Percentiles rank a stretch among this genome's conserved stretches.
These are phyloP conservation scores for Menura novaehollandiae DNA, from an alignment of 2,113 vertebrate genomes.

Conservation along the genomic window DNA sequence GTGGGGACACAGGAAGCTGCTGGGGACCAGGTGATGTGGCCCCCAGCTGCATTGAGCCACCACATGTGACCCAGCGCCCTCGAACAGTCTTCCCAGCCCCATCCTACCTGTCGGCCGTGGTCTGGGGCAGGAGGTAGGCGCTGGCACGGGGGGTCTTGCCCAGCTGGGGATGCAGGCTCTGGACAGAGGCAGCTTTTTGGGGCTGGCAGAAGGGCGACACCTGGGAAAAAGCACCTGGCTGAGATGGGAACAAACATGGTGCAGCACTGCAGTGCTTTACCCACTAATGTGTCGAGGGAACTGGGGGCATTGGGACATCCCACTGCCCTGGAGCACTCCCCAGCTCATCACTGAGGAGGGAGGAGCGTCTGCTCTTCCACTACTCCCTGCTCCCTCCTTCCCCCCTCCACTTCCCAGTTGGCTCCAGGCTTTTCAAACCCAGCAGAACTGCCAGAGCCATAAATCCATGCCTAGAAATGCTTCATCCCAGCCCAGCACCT, in stretches of 20 bases:
- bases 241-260: background rate
- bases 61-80: background rate
- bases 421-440: background rate
- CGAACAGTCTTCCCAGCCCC: fast-evolving
- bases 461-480: background rate
- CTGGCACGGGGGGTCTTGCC: constrained; percentile 80
- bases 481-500: background rate
- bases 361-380: background rate
- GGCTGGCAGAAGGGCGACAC: constrained; percentile 85
- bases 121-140: constrained; percentile 76
- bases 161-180: constrained; percentile 79
- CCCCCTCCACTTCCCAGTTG: background rate
- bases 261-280: fast-evolving
- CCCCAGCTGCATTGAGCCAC: background rate
- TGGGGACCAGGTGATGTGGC: fast-evolving
- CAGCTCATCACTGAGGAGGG: fast-evolving
- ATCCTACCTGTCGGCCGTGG: constrained; percentile 74
- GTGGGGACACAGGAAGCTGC: fast-evolving
- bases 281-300: fast-evolving
- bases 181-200: constrained; percentile 83
- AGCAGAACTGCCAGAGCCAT: background rate
- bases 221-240: constrained; percentile 68
- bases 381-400: too few species aligned
- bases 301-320: fast-evolving
- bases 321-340: background rate